These are phyloP conservation scores for Seriola rivoliana DNA, from an alignment of 2,113 vertebrate genomes.

Conservation along the genomic window DNA sequence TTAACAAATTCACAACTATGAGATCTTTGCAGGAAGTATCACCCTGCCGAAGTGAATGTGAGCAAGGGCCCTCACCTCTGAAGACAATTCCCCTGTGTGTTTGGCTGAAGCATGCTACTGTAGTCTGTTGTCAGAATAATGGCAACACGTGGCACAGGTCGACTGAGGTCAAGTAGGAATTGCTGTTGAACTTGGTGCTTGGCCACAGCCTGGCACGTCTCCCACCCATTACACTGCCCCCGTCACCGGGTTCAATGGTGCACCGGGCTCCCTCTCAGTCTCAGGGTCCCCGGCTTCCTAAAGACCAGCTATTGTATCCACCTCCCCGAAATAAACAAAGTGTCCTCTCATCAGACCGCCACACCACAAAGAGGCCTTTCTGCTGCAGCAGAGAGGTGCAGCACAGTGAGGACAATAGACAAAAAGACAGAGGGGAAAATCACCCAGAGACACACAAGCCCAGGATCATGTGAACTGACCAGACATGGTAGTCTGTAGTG, in stretches of 20 bases:
- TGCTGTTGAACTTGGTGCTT: conserved; percentile 13
- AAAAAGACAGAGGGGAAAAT: conserved; percentile 38
- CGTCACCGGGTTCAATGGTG: conserved; percentile 65
- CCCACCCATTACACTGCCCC: conserved; percentile 65
- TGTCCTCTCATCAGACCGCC: conserved; percentile 65
- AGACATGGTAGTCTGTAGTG: background rate
- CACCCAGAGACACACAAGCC: background rate
- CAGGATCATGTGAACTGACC: conserved; percentile 6
- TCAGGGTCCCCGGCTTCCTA: conserved; percentile 27
- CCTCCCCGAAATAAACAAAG: conserved; percentile 73
- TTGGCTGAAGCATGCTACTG: background rate
- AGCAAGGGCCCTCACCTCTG: too few species aligned
- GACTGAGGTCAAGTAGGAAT: conserved; percentile 17
- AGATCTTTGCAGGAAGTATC: background rate
- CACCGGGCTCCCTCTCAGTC: conserved; percentile 45
- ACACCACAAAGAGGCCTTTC: conserved; percentile 69
- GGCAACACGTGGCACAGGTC: background rate
- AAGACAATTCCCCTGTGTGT: background rate
- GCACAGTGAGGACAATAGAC: conserved; percentile 62
- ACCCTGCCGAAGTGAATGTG: background rate
- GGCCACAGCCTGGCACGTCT: conserved; percentile 68
- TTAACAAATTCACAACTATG: too few species aligned
- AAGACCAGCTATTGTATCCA: conserved; percentile 73
- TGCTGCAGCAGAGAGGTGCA: conserved; percentile 43
- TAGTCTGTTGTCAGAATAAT: background rate